Percentiles rank a stretch among this genome's conserved stretches.
These are phyloP conservation scores for Carposina sasakii DNA, from an alignment of 1,140 invertebrate species.

Conservation along the genomic window DNA sequence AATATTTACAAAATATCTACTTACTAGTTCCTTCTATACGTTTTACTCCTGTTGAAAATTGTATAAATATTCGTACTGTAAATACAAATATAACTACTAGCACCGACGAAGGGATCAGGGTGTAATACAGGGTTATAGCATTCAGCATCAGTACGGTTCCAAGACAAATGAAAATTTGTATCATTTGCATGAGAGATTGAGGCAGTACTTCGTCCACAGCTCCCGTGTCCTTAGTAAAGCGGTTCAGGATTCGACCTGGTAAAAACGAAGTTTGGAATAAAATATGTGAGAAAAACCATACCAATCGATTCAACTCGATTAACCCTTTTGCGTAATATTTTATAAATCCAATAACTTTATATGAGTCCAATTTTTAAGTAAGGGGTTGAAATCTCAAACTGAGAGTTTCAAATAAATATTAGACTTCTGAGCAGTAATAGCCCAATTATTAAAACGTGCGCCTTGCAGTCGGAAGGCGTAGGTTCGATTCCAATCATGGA, in stretches of 20 bases:
- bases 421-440: no score
- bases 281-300: background rate
- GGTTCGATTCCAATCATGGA: no score
- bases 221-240: conserved; percentile 85
- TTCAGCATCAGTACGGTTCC: conserved; percentile 76
- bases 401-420: no score
- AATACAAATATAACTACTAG: conserved; percentile 80
- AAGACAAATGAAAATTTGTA: conserved; percentile 78
- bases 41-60: conserved; percentile 88
- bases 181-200: conserved; percentile 82
- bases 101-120: conserved; percentile 79
- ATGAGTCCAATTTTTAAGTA: no score
- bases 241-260: conserved; percentile 79
- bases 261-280: conserved; percentile 17
- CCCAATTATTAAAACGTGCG: no score
- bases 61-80: conserved; percentile 83
- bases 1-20: conserved; percentile 13
- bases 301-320: background rate
- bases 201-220: conserved; percentile 90
- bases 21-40: conserved; percentile 87
- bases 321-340: no score
- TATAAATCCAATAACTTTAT: no score
- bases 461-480: no score
- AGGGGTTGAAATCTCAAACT: no score
- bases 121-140: conserved; percentile 81